Evolutionary conservation across 2,797 vertebrate species (phyloP), one percentile per base, ranked within the genome.

Genomic region (Periparus ater): DNA sequence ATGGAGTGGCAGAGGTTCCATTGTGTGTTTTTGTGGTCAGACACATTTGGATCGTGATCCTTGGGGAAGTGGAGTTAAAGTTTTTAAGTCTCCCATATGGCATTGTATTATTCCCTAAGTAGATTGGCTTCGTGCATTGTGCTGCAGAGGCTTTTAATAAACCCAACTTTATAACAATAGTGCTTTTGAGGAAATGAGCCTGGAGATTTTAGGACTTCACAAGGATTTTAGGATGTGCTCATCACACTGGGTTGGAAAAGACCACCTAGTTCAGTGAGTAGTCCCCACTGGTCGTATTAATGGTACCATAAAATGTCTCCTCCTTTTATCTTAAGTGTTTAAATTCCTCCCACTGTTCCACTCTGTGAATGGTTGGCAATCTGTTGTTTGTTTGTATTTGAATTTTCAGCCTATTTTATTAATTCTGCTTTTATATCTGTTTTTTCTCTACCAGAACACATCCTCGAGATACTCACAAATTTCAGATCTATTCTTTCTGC

Each of bases 161-260:
- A 66, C 18, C 26, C 25, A 62, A 2, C 47, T 82, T 84, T 8
- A 17, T 58, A 95, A 95, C 96, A 96, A 92, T 96, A 16, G 81
- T 67, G 79, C 94, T 96, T 96, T 94, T 96, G 95, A 96, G 95
- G 95, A 96, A 96, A 79, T 11, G 84, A 82, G 95, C 78, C 55
- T 93, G 95, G 92, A 95, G 71, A 79, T 92, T 91, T 73, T 70
- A 79, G 89, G 84, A 3, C 63, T 94, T 94, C 81, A 76, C 67
- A 70, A 85, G 89, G 74, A n/a, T 58, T 96, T 89, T 79, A 42
- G 71, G 75, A 26, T 73, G 71, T 6, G 47, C 66, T 88, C 30
- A 1, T 84, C 72, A 75, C 70, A 23, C 80, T 91, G 86, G 40
- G 9, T 22, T 93, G 95, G 92, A 81, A 89, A 82, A 91, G 94